Conservation (phyloP, 2,113 vertebrate species). For the Xenotilapia leptura region DNA sequence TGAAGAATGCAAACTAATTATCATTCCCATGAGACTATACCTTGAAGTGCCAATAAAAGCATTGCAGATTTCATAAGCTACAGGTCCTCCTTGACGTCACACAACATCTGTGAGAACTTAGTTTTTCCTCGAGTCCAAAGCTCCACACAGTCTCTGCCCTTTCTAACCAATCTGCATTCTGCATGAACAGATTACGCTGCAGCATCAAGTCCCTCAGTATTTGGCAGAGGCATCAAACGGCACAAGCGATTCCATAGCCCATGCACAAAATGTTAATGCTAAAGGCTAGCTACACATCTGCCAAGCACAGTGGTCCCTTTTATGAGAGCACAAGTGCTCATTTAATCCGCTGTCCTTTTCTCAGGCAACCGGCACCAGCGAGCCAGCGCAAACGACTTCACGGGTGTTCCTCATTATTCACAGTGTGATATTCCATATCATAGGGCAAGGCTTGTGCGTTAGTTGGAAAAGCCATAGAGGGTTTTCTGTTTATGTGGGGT, state of each 20-base stretch:
- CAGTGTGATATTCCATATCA: slow-evolving; percentile 47
- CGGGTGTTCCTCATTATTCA: slow-evolving; percentile 61
- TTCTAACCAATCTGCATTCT: slow-evolving; percentile 3
- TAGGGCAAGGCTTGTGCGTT: slow-evolving; percentile 15
- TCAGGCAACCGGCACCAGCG: not conserved
- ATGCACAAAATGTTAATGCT: slow-evolving; percentile 55
- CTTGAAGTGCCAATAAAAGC: not conserved
- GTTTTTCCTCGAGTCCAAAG: slow-evolving; percentile 9
- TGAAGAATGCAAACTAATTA: not conserved
- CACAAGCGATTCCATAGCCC: slow-evolving; percentile 14
- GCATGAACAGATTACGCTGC: slow-evolving; percentile 7
- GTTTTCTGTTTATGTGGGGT: slow-evolving; percentile 27
- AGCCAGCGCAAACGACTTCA: slow-evolving; percentile 15
- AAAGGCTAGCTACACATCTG: slow-evolving; percentile 62
- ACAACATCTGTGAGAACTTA: slow-evolving; percentile 33
- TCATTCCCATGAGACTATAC: not conserved
- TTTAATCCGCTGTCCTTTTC: slow-evolving; percentile 52
- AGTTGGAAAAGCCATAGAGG: not conserved
- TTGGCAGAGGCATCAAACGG: slow-evolving; percentile 45
- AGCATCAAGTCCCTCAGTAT: slow-evolving; percentile 13
- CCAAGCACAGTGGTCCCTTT: slow-evolving; percentile 54
- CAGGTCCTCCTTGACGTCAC: not conserved
- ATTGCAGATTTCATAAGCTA: not conserved
- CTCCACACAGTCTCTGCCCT: not conserved
- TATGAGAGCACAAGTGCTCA: slow-evolving; percentile 55